Evolutionary conservation across 2,888 invertebrate species (phyloP).

Genomic region (Synergus laeviventris): DNA sequence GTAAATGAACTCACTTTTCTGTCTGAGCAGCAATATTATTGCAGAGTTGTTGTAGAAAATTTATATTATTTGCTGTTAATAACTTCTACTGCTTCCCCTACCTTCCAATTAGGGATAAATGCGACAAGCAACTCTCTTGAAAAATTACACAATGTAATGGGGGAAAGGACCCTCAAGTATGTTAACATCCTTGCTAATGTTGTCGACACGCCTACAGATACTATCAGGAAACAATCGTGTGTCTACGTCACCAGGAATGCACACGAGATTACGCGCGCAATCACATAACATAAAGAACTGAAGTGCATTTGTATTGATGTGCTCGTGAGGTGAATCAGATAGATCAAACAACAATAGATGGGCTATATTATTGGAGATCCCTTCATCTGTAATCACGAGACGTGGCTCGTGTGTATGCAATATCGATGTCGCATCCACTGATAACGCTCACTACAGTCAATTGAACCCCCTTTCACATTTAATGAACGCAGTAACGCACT

Average conservation of each 20-base stretch:
- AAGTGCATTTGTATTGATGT: slow-evolving; percentile 3
- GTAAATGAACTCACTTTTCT: too few relatives aligned
- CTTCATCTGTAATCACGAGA: slow-evolving; percentile 37
- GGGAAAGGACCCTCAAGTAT: background rate
- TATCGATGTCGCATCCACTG: slow-evolving; percentile 33
- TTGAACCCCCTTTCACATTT: slow-evolving; percentile 18
- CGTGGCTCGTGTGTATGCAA: slow-evolving; percentile 26
- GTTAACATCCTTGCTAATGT: slow-evolving; percentile 31
- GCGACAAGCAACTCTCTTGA: background rate
- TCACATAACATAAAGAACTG: slow-evolving; percentile 24
- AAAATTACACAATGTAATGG: background rate
- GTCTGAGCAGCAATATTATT: too few relatives aligned
- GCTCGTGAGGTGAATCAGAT: slow-evolving; percentile 33
- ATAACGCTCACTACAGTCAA: slow-evolving; percentile 19
- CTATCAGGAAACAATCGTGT: slow-evolving; percentile 15
- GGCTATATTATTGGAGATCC: slow-evolving; percentile 34
- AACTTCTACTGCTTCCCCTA: background rate
- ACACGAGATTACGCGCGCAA: slow-evolving; percentile 26
- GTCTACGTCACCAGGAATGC: slow-evolving; percentile 30
- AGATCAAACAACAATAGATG: slow-evolving; percentile 31
- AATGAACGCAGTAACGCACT: background rate
- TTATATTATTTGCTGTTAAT: too few relatives aligned
- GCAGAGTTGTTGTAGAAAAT: too few relatives aligned
- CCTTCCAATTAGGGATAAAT: background rate
- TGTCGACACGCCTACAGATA: slow-evolving; percentile 24